Conservation (phyloP, 2,888 invertebrate genomes). For the Rhimphoctona megacephalus region DNA sequence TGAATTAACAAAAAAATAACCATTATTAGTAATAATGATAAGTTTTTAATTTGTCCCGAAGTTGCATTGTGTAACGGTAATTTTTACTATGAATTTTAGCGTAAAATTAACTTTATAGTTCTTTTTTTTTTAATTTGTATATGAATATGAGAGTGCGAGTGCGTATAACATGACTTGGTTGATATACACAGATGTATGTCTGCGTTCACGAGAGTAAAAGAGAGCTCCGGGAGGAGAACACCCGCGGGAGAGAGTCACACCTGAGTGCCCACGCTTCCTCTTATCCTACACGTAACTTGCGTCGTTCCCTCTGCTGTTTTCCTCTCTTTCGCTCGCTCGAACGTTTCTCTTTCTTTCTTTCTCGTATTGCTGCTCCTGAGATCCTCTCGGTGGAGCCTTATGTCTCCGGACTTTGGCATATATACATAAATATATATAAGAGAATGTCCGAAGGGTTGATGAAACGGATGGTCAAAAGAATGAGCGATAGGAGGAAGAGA, state of each 20-base stretch:
- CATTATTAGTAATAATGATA: no score
- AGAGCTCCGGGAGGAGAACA: slow-evolving; percentile 77
- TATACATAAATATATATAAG: background rate
- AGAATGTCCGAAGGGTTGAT: slow-evolving; percentile 53
- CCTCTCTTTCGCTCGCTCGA: slow-evolving; percentile 62
- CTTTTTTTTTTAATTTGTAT: slow-evolving; percentile 36
- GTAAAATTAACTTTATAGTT: background rate
- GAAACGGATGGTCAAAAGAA: slow-evolving; percentile 33
- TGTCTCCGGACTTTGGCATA: slow-evolving; percentile 15
- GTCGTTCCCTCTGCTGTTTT: slow-evolving; percentile 66
- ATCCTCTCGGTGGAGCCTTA: slow-evolving; percentile 39
- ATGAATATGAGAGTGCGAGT: slow-evolving; percentile 56
- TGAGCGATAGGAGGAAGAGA: slow-evolving; percentile 28
- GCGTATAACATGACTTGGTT: slow-evolving; percentile 34
- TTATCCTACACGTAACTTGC: slow-evolving; percentile 78
- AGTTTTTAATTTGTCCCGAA: background rate
- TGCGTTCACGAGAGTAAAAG: slow-evolving; percentile 42
- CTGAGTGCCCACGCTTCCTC: slow-evolving; percentile 84
- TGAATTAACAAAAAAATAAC: background rate
- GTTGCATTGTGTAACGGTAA: background rate
- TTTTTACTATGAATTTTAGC: background rate
- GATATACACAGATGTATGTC: background rate
- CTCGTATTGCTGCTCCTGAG: slow-evolving; percentile 31
- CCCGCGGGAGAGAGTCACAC: slow-evolving; percentile 84
- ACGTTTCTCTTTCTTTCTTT: slow-evolving; percentile 57